A percentile compares a stretch with the other conserved stretches of the same genome.
These are phyloP conservation scores for Aramus guarauna DNA, from an alignment of 2,113 vertebrate species.

Conservation along the genomic window DNA sequence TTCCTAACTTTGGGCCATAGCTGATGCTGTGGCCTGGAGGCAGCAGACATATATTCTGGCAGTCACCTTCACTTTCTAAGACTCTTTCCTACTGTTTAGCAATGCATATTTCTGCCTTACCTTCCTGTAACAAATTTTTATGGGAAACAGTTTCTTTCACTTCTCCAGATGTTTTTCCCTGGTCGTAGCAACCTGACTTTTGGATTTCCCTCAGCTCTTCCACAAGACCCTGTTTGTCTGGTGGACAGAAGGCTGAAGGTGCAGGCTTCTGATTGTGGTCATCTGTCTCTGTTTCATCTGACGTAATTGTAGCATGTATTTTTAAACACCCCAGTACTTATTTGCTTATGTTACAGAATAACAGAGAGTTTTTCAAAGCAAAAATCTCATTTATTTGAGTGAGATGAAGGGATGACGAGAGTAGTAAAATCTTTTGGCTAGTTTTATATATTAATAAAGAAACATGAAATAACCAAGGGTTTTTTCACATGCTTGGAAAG, in stretches of 20 bases:
- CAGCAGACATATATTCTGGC: neutral
- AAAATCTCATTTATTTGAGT: neutral
- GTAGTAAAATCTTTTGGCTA: neutral
- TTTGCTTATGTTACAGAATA: neutral
- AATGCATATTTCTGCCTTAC: rapidly evolving
- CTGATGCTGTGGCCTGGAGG: neutral
- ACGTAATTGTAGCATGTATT: neutral
- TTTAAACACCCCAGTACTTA: neutral
- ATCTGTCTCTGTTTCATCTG: neutral
- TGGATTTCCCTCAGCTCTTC: neutral
- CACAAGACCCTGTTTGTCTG: neutral
- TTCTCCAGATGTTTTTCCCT: neutral
- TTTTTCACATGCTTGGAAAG: neutral
- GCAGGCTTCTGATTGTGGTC: neutral
- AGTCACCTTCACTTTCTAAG: neutral
- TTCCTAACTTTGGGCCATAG: neutral
- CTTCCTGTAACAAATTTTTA: neutral
- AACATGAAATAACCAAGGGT: neutral
- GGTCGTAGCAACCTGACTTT: neutral
- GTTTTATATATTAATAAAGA: neutral
- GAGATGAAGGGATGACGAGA: neutral
- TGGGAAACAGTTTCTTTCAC: neutral
- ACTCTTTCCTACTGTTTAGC: neutral
- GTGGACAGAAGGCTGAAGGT: neutral
- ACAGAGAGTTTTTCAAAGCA: neutral